Percentiles rank a stretch among this genome's conserved stretches.
Conservation (phyloP, 2,113 vertebrate genomes). For the Ceyx margarethae region DNA sequence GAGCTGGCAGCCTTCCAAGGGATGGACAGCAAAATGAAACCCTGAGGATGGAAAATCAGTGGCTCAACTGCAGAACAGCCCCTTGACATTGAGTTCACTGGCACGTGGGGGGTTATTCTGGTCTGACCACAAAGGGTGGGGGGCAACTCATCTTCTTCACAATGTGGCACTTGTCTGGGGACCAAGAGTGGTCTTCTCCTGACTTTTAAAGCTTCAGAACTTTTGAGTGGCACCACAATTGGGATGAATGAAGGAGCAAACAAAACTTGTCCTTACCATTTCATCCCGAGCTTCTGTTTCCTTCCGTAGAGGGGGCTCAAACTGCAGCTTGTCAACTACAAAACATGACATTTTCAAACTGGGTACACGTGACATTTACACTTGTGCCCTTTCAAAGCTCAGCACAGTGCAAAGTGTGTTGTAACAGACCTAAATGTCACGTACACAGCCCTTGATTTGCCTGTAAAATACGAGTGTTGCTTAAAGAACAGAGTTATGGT, state of each 20-base stretch:
- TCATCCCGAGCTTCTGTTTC: constrained; percentile 95
- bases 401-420: background rate
- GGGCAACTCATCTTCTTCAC: background rate
- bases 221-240: background rate
- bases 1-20: background rate
- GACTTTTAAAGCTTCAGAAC: background rate
- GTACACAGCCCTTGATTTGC: background rate
- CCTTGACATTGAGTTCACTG: background rate
- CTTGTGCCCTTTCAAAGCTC: background rate
- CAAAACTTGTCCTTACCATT: constrained; percentile 77
- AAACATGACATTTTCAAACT: background rate
- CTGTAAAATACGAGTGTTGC: background rate
- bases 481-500: background rate
- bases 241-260: background rate
- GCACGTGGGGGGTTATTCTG: background rate
- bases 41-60: background rate
- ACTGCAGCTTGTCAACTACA: constrained; percentile 93
- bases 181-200: background rate
- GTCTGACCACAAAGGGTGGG: background rate
- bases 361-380: background rate
- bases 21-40: background rate
- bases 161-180: background rate
- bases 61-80: background rate
- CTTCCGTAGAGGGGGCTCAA: constrained; percentile 90
- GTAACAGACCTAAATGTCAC: background rate